Conservation (phyloP, 2,888 invertebrate species). For the Meteorus cinctellus region DNA sequence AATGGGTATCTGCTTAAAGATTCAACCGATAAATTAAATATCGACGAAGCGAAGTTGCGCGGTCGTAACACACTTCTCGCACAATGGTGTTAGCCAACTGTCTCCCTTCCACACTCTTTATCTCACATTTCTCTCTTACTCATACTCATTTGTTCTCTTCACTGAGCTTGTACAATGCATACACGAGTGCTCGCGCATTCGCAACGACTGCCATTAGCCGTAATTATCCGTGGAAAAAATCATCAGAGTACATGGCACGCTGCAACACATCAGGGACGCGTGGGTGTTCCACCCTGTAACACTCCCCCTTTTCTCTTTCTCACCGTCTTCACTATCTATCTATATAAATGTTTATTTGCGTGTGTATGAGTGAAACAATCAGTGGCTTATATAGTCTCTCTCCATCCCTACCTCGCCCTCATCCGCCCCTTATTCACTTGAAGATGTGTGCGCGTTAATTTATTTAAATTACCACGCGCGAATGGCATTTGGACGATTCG, state of each 20-base stretch:
- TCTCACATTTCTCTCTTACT: conserved; percentile 15
- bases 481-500: conserved; percentile 58
- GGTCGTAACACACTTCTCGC: neutral
- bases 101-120: conserved; percentile 1
- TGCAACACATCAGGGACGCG: conserved; percentile 61
- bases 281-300: conserved; percentile 62
- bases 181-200: conserved; percentile 52
- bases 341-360: neutral
- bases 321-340: neutral
- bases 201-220: conserved; percentile 66
- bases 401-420: neutral
- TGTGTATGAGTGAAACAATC: conserved; percentile 21
- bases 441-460: conserved; percentile 63
- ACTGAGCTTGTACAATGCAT: conserved; percentile 35
- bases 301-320: conserved; percentile 26
- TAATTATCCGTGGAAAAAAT: conserved; percentile 63
- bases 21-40: conserved; percentile 65
- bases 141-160: conserved; percentile 25
- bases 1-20: conserved; percentile 60
- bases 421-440: conserved; percentile 23
- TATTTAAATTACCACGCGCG: conserved; percentile 66
- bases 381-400: conserved; percentile 13
- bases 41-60: conserved; percentile 45
- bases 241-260: conserved; percentile 52
- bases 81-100: conserved; percentile 21